Evolutionary conservation across 2,113 vertebrate species (phyloP).

Genomic region (Ovibos moschatus): DNA sequence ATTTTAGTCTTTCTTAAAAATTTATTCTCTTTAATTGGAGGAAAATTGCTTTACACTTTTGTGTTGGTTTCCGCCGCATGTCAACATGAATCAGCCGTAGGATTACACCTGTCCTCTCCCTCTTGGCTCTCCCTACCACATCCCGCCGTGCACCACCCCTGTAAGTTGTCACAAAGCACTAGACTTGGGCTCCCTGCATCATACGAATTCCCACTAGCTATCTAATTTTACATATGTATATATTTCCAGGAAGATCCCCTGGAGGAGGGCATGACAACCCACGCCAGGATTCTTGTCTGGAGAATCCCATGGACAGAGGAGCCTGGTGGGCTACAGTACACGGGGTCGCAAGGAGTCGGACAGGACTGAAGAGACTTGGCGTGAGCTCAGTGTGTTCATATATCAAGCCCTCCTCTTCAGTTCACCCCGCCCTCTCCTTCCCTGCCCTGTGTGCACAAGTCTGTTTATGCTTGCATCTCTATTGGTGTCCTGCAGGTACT

Average conservation of each 20-base stretch:
- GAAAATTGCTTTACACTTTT: background rate
- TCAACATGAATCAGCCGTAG: accelerated
- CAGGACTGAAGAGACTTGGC: accelerated
- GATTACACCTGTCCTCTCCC: too few species aligned
- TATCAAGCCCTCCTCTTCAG: accelerated
- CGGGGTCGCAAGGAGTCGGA: accelerated
- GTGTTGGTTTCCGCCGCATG: background rate
- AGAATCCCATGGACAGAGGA: background rate
- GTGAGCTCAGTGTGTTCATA: accelerated
- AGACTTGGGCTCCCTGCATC: background rate
- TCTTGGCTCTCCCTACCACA: background rate
- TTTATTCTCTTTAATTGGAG: background rate
- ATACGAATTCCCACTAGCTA: background rate
- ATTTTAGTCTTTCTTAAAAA: background rate
- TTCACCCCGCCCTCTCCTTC: accelerated
- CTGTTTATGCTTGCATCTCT: background rate
- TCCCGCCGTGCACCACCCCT: background rate
- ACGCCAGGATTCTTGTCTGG: background rate
- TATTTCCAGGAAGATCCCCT: background rate
- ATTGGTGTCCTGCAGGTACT: accelerated
- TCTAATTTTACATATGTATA: background rate
- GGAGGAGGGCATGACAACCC: background rate
- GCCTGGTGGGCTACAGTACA: background rate
- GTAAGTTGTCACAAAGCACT: background rate
- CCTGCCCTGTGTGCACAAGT: background rate